Evolutionary conservation across 1,140 invertebrate genomes (phyloP).

Genomic region (Chionoecetes opilio): DNA sequence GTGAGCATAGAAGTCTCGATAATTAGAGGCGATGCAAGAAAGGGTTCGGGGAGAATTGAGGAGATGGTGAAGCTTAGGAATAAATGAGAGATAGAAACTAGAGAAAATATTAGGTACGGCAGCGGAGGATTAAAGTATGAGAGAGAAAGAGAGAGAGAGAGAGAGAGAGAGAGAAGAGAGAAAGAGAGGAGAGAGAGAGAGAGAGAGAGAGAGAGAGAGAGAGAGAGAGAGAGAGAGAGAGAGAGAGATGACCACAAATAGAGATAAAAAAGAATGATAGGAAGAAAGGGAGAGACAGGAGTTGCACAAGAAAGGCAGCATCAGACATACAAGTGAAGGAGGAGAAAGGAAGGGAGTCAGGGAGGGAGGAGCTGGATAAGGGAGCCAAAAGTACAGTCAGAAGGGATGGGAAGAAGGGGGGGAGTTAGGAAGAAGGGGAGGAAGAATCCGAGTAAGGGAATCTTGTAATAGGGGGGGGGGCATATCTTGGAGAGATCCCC

Average conservation of each 20-base stretch:
- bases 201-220: neutral
- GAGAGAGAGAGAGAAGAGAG: neutral
- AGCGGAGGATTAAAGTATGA: neutral
- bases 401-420: neutral
- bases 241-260: neutral
- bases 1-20: neutral
- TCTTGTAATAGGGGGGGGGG: neutral
- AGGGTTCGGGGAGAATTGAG: slow-evolving; percentile 22
- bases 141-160: neutral
- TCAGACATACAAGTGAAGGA: neutral
- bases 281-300: neutral
- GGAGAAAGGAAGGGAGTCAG: neutral
- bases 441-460: slow-evolving; percentile 13
- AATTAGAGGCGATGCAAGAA: neutral
- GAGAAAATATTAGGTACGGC: neutral
- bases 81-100: slow-evolving; percentile 1
- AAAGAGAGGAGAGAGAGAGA: slow-evolving; percentile 8
- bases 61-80: neutral
- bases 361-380: slow-evolving; percentile 38
- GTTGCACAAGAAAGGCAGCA: neutral
- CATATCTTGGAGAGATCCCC: neutral
- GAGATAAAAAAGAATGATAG: neutral
- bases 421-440: neutral
- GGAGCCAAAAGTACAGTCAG: neutral
- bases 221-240: slow-evolving; percentile 42